Conservation (phyloP, 1,140 invertebrate species). For the Drosophila kanapiae region DNA sequence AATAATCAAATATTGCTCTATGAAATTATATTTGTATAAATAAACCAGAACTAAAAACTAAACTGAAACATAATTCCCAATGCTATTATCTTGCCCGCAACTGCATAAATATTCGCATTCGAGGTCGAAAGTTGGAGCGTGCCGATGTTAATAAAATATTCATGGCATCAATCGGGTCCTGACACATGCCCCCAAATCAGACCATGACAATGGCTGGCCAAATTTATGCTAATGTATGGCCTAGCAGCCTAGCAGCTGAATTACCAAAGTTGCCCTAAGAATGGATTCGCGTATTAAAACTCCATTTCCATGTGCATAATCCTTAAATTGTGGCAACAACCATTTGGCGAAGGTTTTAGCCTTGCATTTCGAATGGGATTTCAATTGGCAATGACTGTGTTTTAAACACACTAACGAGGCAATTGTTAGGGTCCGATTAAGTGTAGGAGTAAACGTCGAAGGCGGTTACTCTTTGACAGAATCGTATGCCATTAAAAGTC, state of each 20-base stretch:
- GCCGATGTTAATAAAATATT: slow-evolving; percentile 68
- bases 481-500: slow-evolving; percentile 40
- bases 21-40: not conserved
- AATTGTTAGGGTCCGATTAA: slow-evolving; percentile 45
- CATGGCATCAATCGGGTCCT: slow-evolving; percentile 59
- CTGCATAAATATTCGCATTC: slow-evolving; percentile 10
- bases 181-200: slow-evolving; percentile 46
- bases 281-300: slow-evolving; percentile 47
- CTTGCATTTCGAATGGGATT: not conserved
- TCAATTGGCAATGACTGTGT: slow-evolving; percentile 37
- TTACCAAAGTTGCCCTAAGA: slow-evolving; percentile 34
- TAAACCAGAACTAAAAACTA: not conserved
- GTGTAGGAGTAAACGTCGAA: not conserved
- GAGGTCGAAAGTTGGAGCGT: slow-evolving; percentile 52
- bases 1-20: not conserved
- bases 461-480: slow-evolving; percentile 4
- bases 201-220: slow-evolving; percentile 41
- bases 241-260: slow-evolving; percentile 35
- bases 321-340: slow-evolving; percentile 42
- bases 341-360: slow-evolving; percentile 21
- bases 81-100: not conserved
- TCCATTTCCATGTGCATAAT: slow-evolving; percentile 30
- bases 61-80: not conserved
- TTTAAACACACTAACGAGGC: slow-evolving; percentile 68
- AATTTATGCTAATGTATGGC: slow-evolving; percentile 53